Evolutionary conservation across 2,113 vertebrate species (phyloP), one percentile per base, ranked within the genome.

Genomic region (Spilogale gracilis): DNA sequence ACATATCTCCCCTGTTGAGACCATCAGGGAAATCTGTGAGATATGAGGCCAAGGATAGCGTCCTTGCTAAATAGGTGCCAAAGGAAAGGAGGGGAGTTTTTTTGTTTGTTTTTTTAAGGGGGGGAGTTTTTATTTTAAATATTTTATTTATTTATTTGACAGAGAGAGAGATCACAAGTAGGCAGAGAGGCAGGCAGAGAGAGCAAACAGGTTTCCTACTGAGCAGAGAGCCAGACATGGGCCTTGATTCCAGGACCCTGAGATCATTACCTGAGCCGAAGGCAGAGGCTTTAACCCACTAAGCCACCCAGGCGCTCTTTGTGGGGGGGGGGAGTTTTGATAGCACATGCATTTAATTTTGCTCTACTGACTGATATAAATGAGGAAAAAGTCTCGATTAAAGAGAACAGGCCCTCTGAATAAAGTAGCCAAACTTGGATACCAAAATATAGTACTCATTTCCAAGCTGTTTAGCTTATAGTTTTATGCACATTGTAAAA

Each of bases 51-150:
- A 76, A 94, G 83, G 96, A 48, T 54, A 65, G 25, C 71, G 58
- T 96, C 92, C 60, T 94, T 93, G 81, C 48, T 98, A 96, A 98
- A 97, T 97, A 96, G 90, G 45, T 94, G 86, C 81, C 84, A 85
- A 73, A 78, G 63, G 89, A 65, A 58, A 84, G 30, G 8, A 45
- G 52, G 32, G 21, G 7, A 58, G 43, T 92, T 92, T 94, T 82
- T 38, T 38, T 38, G 38, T 38, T 38, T 38, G 38, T 38, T 38
- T 38, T 38, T 38, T 38, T 38, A 38, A 84, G 30, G 8, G 50
- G 52, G 32, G 21, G 7, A 58, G 43, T 92, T 92, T 94, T 82
- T 38, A 38, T 38, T 38, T 38, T 38, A 38, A 38, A 38, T 38
- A 38, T 38, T 38, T 38, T 38, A 38, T 38, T 38, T 38, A 38